These are phyloP conservation scores for Cnemophilus loriae DNA, from an alignment of 2,113 vertebrate species.

Conservation along the genomic window DNA sequence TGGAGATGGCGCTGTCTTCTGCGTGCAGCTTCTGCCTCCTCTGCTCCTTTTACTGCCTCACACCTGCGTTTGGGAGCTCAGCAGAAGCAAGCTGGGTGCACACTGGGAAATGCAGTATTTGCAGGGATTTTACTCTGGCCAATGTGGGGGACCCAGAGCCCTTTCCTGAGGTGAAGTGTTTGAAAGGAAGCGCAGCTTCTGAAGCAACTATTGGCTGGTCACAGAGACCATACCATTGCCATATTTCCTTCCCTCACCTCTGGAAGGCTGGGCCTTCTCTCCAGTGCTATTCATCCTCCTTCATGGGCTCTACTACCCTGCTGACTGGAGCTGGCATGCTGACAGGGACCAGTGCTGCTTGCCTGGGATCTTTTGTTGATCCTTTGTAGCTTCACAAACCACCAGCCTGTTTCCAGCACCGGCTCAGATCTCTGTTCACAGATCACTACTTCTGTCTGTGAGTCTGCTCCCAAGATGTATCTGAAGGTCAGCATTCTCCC, in stretches of 20 bases:
- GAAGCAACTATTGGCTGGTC: rapidly evolving
- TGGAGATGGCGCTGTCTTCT: neutral
- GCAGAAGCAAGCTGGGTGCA: neutral
- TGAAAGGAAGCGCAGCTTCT: neutral
- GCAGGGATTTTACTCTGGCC: neutral
- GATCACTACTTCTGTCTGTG: rapidly evolving
- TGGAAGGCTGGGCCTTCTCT: neutral
- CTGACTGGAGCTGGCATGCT: neutral
- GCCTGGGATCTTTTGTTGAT: neutral
- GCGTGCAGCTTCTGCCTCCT: neutral
- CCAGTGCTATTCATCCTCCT: neutral
- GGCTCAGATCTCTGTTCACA: neutral
- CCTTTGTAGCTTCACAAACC: neutral
- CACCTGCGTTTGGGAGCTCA: neutral
- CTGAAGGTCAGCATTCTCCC: neutral
- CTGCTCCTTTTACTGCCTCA: neutral
- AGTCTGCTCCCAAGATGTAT: neutral
- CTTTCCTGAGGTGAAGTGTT: neutral
- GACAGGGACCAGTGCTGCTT: neutral
- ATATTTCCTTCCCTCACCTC: rapidly evolving
- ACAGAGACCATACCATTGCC: rapidly evolving
- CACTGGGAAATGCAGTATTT: neutral
- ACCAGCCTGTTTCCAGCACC: neutral
- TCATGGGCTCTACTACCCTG: rapidly evolving
- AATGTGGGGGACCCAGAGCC: neutral